Conservation (phyloP, 2,888 invertebrate genomes). For the Zonitis immaculata region DNA sequence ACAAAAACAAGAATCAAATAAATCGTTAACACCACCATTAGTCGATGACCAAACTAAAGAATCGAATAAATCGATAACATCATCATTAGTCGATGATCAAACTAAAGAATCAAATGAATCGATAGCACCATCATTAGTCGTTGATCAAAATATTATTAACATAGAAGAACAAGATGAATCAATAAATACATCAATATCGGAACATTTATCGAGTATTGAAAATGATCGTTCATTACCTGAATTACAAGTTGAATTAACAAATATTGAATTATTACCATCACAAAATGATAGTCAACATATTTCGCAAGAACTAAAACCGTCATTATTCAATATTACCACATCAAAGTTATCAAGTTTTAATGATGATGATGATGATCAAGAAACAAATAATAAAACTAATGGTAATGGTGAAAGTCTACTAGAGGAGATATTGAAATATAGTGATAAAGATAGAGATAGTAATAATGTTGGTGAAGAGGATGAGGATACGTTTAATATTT, state of each 20-base stretch:
- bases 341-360: slow-evolving; percentile 27
- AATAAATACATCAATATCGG: slow-evolving; percentile 19
- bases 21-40: slow-evolving; percentile 15
- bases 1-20: too few species aligned
- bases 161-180: not conserved
- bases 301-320: slow-evolving; percentile 32
- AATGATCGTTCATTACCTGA: slow-evolving; percentile 47
- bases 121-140: slow-evolving; percentile 12
- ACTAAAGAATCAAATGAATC: too few species aligned
- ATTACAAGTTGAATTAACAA: slow-evolving; percentile 36
- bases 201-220: slow-evolving; percentile 37
- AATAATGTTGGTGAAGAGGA: slow-evolving; percentile 17
- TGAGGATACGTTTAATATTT: slow-evolving; percentile 44
- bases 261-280: slow-evolving; percentile 20
- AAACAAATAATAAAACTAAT: slow-evolving; percentile 20
- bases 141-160: too few species aligned
- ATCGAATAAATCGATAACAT: slow-evolving; percentile 13
- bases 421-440: slow-evolving; percentile 40
- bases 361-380: slow-evolving; percentile 24
- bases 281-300: slow-evolving; percentile 26
- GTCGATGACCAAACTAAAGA: too few species aligned
- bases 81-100: slow-evolving; percentile 12
- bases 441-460: slow-evolving; percentile 25
- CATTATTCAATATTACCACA: slow-evolving; percentile 30
- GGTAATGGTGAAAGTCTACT: slow-evolving; percentile 39